Evolutionary conservation across 1,140 invertebrate species (phyloP).

Genomic region (Caenorhabditis inopinata): DNA sequence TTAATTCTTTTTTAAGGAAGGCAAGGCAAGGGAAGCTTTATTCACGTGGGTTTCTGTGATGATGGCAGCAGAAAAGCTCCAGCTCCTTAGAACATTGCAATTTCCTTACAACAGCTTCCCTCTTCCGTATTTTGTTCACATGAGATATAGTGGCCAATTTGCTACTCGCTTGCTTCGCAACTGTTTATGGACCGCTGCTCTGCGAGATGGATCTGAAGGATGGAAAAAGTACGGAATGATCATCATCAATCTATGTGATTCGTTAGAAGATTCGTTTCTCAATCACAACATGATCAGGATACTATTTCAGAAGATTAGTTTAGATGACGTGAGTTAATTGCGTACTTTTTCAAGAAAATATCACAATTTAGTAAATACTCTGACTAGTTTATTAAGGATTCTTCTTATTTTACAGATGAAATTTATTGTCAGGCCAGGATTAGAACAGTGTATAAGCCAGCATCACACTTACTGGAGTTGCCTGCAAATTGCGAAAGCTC

Average conservation of each 20-base stretch:
- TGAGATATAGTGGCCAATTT: background rate
- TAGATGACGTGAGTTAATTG: background rate
- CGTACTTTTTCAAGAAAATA: too few species aligned
- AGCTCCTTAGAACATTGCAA: background rate
- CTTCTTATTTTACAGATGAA: background rate
- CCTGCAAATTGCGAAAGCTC: background rate
- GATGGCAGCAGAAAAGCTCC: background rate
- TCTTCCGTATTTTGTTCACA: background rate
- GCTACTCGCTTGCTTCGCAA: background rate
- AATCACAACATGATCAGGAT: slow-evolving; percentile 5
- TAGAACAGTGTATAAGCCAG: background rate
- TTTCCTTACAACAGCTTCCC: background rate
- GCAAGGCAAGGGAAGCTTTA: background rate
- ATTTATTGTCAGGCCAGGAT: background rate
- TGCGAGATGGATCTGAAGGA: background rate
- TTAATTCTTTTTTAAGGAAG: slow-evolving; percentile 30
- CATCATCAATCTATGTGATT: background rate
- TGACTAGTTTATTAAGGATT: too few species aligned
- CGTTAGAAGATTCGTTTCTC: background rate
- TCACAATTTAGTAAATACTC: too few species aligned
- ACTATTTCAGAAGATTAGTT: background rate
- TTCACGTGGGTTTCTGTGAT: background rate
- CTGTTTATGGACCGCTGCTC: background rate
- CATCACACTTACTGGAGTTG: background rate
- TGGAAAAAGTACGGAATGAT: slow-evolving; percentile 1